Evolutionary conservation across 2,113 vertebrate species (phyloP), one percentile per base, ranked within the genome.

Genomic region (Dipodomys merriami): DNA sequence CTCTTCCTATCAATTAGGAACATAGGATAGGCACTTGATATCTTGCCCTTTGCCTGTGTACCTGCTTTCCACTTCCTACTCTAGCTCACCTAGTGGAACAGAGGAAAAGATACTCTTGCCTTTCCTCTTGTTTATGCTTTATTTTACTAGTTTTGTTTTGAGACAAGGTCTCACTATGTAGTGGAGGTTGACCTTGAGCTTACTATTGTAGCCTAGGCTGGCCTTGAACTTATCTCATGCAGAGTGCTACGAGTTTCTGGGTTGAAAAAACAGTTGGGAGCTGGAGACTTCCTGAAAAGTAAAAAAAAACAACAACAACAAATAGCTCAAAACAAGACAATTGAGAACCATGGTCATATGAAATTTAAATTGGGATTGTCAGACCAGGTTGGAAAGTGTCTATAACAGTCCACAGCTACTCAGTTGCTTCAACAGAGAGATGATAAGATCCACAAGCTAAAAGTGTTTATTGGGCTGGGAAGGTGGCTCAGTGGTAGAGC

Each of bases 31-130:
- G 62, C 23, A 20, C 33, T 44, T 7, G 8, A 44, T 5, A 35
- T 57, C 20, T n/a, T 35, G 1, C 20, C 62, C 29, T 68, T 91
- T 60, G 19, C 65, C 23, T 69, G 30, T 76, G 29, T 60, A 72
- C 44, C 39, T 85, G 4, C 7, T 88, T 16, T 49, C 22, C 19
- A 44, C 46, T 69, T 85, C 22, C 80, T 49, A 8, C 11, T 69
- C 9, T 85, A 7, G 27, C 18, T 68, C 12, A 44, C 71, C 46
- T 19, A 3, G 2, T 68, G 35, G 85, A 30, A 18, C 65, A 91
- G 30, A 84, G 44, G 65, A 62, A 86, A 86, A 22, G 30, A 80
- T 88, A 94, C 46, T 93, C 5, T 92, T 82, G 29, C 69, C 33
- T 60, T 49, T 11, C 49, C 49, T 49, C 49, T 53, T 27, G 30